Conservation (phyloP, 2,888 invertebrate species). For the Notodromas monacha region DNA sequence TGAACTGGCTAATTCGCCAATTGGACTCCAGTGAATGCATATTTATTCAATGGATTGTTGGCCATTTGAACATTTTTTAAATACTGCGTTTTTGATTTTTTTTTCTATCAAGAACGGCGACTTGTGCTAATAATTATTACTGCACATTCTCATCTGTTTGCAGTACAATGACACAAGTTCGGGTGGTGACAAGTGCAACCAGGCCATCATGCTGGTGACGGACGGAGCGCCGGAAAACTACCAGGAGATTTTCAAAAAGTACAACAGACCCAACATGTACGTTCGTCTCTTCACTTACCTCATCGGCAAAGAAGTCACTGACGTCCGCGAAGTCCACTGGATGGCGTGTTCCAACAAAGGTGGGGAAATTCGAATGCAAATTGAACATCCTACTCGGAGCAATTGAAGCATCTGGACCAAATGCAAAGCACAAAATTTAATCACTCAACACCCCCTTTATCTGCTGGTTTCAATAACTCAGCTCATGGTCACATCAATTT, state of each 20-base stretch:
- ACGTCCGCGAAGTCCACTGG: conserved; percentile 72
- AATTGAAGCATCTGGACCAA: too few relatives aligned
- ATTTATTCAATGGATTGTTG: too few relatives aligned
- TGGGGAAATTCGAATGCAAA: too few relatives aligned
- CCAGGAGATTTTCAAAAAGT: conserved; percentile 59
- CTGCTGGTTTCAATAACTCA: too few relatives aligned
- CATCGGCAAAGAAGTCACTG: conserved; percentile 77
- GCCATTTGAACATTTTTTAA: not conserved
- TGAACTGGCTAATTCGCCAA: too few relatives aligned
- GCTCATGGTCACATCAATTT: too few relatives aligned
- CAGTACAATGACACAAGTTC: conserved; percentile 23
- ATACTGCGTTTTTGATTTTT: conserved; percentile 10
- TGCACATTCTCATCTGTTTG: conserved; percentile 9
- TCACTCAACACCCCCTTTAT: too few relatives aligned
- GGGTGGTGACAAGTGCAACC: conserved; percentile 77
- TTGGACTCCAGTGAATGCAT: too few relatives aligned
- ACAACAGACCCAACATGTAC: conserved; percentile 71
- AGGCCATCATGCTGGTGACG: conserved; percentile 95
- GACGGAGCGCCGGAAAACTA: conserved; percentile 86
- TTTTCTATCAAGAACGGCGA: too few relatives aligned
- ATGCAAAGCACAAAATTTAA: too few relatives aligned
- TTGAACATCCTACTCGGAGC: too few relatives aligned
- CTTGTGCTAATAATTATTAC: too few relatives aligned
- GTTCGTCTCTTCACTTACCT: conserved; percentile 90
- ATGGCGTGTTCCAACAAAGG: conserved; percentile 97